Percentiles rank a stretch among this genome's conserved stretches.
Evolutionary conservation across 2,113 vertebrate genomes (phyloP).

Genomic region (Zosterops lateralis): DNA sequence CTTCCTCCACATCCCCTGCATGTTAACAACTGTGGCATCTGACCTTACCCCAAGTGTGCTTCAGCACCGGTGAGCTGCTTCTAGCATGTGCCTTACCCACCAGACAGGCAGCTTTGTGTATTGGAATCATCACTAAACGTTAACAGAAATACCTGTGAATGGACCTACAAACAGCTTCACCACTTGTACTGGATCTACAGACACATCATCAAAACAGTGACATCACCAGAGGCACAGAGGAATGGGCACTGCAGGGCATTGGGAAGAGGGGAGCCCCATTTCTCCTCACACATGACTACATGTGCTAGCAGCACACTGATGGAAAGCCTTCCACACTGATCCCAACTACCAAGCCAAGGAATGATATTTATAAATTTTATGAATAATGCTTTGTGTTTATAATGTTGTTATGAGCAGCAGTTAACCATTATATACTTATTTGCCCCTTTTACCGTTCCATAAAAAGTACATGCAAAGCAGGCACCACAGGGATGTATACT

Average conservation of each 20-base stretch:
- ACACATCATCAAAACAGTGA: background rate
- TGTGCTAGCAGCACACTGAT: background rate
- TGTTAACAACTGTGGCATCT: background rate
- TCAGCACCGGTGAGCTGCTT: background rate
- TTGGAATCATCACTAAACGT: background rate
- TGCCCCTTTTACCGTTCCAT: background rate
- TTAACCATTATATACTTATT: conserved; percentile 25
- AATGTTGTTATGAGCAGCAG: conserved; percentile 11
- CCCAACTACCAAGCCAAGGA: background rate
- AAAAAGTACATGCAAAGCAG: conserved; percentile 24
- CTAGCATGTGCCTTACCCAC: background rate
- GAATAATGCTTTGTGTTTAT: conserved; percentile 36
- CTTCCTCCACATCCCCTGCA: background rate
- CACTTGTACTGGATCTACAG: background rate
- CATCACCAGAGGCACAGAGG: background rate
- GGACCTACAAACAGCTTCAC: background rate
- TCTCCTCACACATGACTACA: background rate
- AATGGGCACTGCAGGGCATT: background rate
- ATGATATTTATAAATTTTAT: background rate
- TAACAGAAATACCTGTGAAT: background rate
- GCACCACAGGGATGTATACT: background rate
- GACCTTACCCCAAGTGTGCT: background rate
- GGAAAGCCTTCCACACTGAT: background rate
- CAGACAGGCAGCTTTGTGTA: background rate
- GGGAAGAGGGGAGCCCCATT: background rate